Percentiles rank a stretch among this genome's conserved stretches.
These are phyloP conservation scores for Mungos mungo DNA, from an alignment of 2,113 vertebrate species.

Conservation along the genomic window DNA sequence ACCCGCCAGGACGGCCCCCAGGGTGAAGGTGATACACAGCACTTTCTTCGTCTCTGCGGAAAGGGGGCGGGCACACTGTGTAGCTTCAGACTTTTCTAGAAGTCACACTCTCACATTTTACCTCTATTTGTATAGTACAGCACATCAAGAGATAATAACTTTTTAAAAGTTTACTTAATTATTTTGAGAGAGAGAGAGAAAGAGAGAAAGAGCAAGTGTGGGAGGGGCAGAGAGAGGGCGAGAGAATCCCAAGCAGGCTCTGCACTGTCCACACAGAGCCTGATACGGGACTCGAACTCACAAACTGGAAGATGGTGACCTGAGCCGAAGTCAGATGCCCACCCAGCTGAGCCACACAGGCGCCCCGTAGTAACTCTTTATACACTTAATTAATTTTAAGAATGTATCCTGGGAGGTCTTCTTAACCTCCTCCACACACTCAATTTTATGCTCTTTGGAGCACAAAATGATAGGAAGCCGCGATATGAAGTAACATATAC, in stretches of 20 bases:
- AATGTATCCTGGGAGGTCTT: too few species aligned
- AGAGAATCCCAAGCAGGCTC: too few species aligned
- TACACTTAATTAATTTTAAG: not conserved
- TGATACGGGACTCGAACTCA: too few species aligned
- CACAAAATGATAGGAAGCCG: not conserved
- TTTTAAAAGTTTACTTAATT: too few species aligned
- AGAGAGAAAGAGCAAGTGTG: too few species aligned
- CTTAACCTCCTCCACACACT: not conserved
- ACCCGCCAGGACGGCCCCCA: conserved; percentile 53
- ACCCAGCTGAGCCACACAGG: too few species aligned
- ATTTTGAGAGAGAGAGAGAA: too few species aligned
- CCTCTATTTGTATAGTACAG: fast-evolving
- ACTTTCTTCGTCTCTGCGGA: conserved; percentile 77
- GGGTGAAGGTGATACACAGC: conserved; percentile 41
- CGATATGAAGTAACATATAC: not conserved
- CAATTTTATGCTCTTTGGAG: not conserved
- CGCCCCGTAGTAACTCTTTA: not conserved
- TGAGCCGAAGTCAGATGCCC: too few species aligned
- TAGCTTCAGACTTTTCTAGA: fast-evolving
- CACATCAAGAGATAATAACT: too few species aligned
- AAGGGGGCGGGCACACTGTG: not conserved
- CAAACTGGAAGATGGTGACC: too few species aligned
- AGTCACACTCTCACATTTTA: not conserved
- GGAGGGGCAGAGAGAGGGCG: too few species aligned
- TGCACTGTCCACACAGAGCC: too few species aligned